Percentiles rank a stretch among this genome's conserved stretches.
Evolutionary conservation across 2,797 vertebrate species (phyloP).

Genomic region (Sternotherus odoratus): DNA sequence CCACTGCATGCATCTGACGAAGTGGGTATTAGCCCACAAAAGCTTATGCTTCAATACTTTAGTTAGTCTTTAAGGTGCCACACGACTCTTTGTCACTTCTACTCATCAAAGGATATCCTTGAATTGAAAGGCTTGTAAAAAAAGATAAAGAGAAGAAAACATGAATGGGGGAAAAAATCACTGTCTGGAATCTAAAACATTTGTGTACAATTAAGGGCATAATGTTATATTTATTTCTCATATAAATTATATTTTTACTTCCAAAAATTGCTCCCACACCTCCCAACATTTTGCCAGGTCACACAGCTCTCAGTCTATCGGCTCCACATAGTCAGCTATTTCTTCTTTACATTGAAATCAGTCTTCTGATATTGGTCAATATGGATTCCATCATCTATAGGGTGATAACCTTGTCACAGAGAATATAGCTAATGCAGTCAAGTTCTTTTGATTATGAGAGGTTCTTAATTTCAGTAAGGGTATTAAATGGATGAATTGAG

Average conservation of each 20-base stretch:
- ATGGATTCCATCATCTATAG: neutral
- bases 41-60: too few species aligned
- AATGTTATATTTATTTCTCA: neutral
- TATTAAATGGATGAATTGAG: neutral
- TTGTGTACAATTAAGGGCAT: neutral
- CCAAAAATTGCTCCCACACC: neutral
- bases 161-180: neutral
- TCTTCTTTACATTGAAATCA: neutral
- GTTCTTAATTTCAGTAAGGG: neutral
- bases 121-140: neutral
- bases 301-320: neutral
- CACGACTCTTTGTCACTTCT: too few species aligned
- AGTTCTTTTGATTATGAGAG: neutral
- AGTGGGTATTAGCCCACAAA: too few species aligned
- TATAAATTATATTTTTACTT: neutral
- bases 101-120: neutral
- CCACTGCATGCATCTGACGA: too few species aligned
- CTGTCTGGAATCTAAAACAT: neutral
- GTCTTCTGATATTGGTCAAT: neutral
- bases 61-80: too few species aligned
- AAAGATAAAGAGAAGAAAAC: neutral
- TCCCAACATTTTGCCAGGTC: neutral
- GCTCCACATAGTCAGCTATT: neutral
- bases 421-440: neutral
- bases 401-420: neutral